These are phyloP conservation scores for Andricus curvator DNA, from an alignment of 2,888 invertebrate species.

Conservation along the genomic window DNA sequence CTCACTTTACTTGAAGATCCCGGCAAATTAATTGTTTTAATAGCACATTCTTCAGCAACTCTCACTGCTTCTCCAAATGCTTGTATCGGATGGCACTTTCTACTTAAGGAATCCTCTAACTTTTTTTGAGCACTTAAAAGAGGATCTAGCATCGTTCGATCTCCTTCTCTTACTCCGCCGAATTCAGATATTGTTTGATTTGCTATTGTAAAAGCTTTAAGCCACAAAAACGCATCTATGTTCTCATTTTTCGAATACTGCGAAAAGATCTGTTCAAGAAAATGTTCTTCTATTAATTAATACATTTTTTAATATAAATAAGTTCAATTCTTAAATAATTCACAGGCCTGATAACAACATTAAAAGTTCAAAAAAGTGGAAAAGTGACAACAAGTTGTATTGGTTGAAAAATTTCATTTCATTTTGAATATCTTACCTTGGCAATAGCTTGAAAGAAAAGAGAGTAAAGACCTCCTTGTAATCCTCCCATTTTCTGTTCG, in stretches of 20 bases:
- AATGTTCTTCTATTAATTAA: no score
- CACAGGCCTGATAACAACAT: no score
- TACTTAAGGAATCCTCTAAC: conserved; percentile 61
- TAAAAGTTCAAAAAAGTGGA: not conserved
- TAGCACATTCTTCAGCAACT: conserved; percentile 75
- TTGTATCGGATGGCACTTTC: conserved; percentile 62
- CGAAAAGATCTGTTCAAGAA: conserved; percentile 55
- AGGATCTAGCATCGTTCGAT: conserved; percentile 84
- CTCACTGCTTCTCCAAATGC: conserved; percentile 74
- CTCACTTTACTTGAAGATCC: not conserved
- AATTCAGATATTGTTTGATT: conserved; percentile 82
- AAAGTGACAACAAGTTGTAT: not conserved
- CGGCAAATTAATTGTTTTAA: conserved; percentile 45
- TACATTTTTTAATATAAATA: conserved; percentile 18
- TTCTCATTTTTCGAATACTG: conserved; percentile 42
- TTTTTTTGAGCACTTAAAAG: conserved; percentile 65
- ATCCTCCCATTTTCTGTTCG: conserved; percentile 85
- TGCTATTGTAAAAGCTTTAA: conserved; percentile 80
- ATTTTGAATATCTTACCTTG: conserved; percentile 68
- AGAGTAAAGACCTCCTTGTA: conserved; percentile 87
- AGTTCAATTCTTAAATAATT: no score
- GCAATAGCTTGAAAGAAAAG: conserved; percentile 85
- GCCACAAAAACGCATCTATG: conserved; percentile 77
- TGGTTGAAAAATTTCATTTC: not conserved
- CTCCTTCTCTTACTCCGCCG: conserved; percentile 84